phyloP scores from a whole-genome alignment of 2,888 invertebrate species.

The Gasteruption jaculator region DNA sequence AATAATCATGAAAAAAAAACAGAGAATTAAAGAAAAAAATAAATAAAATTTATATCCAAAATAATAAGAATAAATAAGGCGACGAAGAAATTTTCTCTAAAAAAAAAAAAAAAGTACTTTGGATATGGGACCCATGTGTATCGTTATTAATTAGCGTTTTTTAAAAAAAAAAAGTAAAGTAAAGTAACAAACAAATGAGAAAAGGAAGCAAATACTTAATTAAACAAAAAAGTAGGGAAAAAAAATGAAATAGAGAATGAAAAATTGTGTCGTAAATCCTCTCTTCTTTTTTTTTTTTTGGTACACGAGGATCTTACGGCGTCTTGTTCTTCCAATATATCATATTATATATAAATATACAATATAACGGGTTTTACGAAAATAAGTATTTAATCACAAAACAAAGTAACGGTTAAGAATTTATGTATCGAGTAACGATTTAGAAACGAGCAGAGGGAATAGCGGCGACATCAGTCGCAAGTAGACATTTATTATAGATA shows the following conservation, averaged over 20 bases:
- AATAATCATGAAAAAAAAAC: constrained; percentile 10
- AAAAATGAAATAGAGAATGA: constrained; percentile 14
- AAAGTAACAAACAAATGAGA: no score
- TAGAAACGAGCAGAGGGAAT: constrained; percentile 6
- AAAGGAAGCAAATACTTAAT: no score
- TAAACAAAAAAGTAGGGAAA: constrained; percentile 10
- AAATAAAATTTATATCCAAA: constrained; percentile 7
- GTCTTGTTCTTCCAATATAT: constrained; percentile 45
- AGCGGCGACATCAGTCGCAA: no score
- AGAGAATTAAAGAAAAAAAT: constrained; percentile 10
- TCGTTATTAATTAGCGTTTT: constrained; percentile 28
- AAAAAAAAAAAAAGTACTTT: constrained; percentile 25
- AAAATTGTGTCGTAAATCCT: constrained; percentile 15
- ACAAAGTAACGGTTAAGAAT: no score
- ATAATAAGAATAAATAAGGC: constrained; percentile 15
- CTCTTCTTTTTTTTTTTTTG: constrained; percentile 31
- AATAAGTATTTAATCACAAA: constrained; percentile 10
- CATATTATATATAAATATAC: constrained; percentile 19
- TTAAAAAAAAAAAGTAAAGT: constrained; percentile 16
- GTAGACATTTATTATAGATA: no score
- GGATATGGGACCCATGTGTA: constrained; percentile 46
- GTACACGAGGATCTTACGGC: constrained; percentile 28
- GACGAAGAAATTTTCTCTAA: constrained; percentile 27
- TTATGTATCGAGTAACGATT: no score
- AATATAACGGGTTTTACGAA: constrained; percentile 16